phyloP scores from a whole-genome alignment of 2,888 invertebrate genomes.

The Bombylius major region DNA sequence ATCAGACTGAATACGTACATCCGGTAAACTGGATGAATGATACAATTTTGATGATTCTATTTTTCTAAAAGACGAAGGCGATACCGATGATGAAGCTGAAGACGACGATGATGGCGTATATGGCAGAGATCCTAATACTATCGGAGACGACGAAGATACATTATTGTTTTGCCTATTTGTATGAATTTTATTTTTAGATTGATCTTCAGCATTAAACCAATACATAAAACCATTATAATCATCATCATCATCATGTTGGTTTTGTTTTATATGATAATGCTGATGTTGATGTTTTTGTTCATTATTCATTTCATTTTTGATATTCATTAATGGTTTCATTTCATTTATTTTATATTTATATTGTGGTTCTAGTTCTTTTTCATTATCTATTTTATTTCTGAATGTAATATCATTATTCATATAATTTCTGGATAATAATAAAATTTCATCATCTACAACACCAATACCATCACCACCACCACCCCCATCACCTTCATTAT shows the following conservation, averaged over 20 bases:
- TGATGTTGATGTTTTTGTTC: constrained; percentile 8
- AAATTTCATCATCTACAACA: constrained; percentile 33
- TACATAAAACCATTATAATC: background rate
- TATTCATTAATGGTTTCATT: constrained; percentile 5
- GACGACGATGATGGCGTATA: constrained; percentile 17
- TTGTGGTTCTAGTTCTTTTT: constrained; percentile 7
- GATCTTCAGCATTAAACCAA: constrained; percentile 14
- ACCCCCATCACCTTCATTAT: constrained; percentile 14
- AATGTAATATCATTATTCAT: background rate
- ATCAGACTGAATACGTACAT: constrained; percentile 23
- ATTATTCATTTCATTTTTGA: constrained; percentile 5
- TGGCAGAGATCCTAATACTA: constrained; percentile 26
- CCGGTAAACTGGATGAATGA: constrained; percentile 29
- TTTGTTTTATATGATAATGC: background rate
- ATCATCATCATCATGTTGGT: background rate
- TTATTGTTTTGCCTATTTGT: constrained; percentile 10
- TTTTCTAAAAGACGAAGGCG: constrained; percentile 25
- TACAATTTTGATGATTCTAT: constrained; percentile 2
- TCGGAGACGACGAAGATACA: constrained; percentile 7
- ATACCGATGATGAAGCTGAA: constrained; percentile 26
- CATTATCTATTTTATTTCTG: background rate
- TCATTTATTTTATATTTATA: constrained; percentile 14
- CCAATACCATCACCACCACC: constrained; percentile 19
- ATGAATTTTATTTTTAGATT: constrained; percentile 17
- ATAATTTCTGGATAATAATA: constrained; percentile 6